These are phyloP conservation scores for Alosa sapidissima DNA, from an alignment of 2,797 vertebrate species.

Conservation along the genomic window DNA sequence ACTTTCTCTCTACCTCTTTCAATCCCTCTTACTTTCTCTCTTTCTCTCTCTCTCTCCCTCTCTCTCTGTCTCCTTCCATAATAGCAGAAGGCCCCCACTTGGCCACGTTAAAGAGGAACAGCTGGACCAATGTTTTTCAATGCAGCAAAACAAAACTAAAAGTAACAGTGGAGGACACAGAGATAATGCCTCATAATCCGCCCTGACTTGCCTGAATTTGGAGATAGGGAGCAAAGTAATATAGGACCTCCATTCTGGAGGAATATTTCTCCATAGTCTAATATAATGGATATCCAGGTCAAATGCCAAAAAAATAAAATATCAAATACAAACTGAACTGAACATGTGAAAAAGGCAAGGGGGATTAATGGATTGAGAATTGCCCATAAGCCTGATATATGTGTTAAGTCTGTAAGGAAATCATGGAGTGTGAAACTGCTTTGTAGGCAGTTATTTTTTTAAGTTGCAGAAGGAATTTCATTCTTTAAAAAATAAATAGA, in stretches of 20 bases:
- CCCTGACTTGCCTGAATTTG: constrained; percentile 45
- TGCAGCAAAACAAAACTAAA: constrained; percentile 41
- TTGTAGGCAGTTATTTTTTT: constrained; percentile 40
- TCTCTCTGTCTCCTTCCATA: not conserved
- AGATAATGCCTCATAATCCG: constrained; percentile 53
- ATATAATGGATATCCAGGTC: constrained; percentile 47
- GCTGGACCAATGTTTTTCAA: constrained; percentile 44
- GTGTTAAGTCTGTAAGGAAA: constrained; percentile 48
- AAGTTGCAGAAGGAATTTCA: constrained; percentile 35
- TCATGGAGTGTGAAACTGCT: constrained; percentile 40
- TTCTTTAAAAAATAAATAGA: constrained; percentile 23
- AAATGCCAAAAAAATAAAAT: constrained; percentile 47
- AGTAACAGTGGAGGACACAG: constrained; percentile 43
- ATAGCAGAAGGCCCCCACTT: constrained; percentile 23
- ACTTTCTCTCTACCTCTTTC: not conserved
- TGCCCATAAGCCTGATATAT: constrained; percentile 41
- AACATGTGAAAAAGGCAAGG: constrained; percentile 42
- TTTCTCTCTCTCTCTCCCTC: not conserved
- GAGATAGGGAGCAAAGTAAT: constrained; percentile 49
- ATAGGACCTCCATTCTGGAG: constrained; percentile 39
- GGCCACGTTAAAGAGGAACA: constrained; percentile 42
- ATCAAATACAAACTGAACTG: constrained; percentile 44
- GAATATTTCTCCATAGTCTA: constrained; percentile 47
- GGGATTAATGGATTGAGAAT: constrained; percentile 43
- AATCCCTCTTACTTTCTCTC: not conserved